Conservation (phyloP, 2,113 vertebrate genomes). For the Tragelaphus buxtoni region DNA sequence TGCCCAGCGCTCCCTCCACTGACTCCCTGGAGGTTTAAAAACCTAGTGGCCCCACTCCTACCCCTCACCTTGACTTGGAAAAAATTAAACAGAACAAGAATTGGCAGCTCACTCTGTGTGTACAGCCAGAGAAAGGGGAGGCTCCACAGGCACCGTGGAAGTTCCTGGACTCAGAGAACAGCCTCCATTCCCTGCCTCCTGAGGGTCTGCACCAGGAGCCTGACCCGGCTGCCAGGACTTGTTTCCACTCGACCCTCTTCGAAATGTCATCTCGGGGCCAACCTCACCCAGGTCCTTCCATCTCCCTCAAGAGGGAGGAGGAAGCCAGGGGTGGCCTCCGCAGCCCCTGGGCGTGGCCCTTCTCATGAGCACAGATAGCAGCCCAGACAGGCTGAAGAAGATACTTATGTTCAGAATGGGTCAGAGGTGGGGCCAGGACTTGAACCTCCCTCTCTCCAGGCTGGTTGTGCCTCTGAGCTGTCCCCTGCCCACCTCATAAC, state of each 20-base stretch:
- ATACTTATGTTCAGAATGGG: background rate
- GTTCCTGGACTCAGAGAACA: background rate
- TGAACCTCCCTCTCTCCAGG: background rate
- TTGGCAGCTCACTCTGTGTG: background rate
- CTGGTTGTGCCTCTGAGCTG: background rate
- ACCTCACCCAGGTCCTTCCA: background rate
- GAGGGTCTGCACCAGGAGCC: background rate
- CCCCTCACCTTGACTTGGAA: background rate
- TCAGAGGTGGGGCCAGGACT: background rate
- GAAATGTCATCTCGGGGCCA: accelerated
- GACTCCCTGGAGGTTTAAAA: background rate
- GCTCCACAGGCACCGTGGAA: background rate
- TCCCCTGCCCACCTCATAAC: background rate
- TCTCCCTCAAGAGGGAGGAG: background rate
- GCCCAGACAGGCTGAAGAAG: background rate
- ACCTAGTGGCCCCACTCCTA: background rate
- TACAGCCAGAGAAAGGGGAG: background rate
- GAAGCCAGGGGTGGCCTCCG: background rate
- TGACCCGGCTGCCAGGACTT: background rate
- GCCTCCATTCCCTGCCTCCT: background rate
- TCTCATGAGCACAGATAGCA: background rate
- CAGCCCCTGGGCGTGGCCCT: background rate
- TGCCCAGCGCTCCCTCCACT: background rate
- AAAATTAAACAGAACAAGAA: background rate
- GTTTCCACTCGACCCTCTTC: background rate